Percentiles rank a stretch among this genome's conserved stretches.
Evolutionary conservation across 2,113 vertebrate genomes (phyloP).

Genomic region (Gopherus evgoodei): DNA sequence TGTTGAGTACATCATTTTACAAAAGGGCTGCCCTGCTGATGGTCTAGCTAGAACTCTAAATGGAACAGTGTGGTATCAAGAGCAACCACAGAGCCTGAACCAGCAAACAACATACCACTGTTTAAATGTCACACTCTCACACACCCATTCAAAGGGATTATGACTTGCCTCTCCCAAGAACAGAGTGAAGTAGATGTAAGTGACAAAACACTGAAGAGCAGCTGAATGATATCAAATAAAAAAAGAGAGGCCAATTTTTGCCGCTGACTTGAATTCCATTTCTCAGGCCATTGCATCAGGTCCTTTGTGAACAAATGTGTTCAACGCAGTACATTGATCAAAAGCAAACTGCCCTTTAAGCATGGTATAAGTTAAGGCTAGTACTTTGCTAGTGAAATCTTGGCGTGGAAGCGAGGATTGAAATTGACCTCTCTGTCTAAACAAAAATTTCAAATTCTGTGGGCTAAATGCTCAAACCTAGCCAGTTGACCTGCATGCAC

Average conservation of each 20-base stretch:
- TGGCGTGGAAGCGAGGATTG: neutral
- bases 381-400: neutral
- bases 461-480: neutral
- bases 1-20: neutral
- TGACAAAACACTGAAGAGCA: neutral
- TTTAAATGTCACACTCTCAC: neutral
- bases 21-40: neutral
- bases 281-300: neutral
- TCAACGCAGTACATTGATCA: neutral
- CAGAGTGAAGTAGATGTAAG: neutral
- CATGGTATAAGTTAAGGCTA: neutral
- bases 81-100: neutral
- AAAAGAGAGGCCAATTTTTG: neutral
- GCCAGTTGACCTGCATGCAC: neutral
- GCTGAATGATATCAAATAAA: neutral
- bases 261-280: neutral
- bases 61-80: neutral
- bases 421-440: neutral
- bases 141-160: neutral
- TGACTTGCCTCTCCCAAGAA: neutral
- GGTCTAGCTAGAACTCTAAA: neutral
- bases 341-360: neutral
- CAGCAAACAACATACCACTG: accelerated
- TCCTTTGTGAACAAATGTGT: neutral
- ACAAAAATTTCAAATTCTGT: neutral